Evolutionary conservation across 2,113 vertebrate species (phyloP), one percentile per base, ranked within the genome.

Genomic region (Reinhardtius hippoglossoides): DNA sequence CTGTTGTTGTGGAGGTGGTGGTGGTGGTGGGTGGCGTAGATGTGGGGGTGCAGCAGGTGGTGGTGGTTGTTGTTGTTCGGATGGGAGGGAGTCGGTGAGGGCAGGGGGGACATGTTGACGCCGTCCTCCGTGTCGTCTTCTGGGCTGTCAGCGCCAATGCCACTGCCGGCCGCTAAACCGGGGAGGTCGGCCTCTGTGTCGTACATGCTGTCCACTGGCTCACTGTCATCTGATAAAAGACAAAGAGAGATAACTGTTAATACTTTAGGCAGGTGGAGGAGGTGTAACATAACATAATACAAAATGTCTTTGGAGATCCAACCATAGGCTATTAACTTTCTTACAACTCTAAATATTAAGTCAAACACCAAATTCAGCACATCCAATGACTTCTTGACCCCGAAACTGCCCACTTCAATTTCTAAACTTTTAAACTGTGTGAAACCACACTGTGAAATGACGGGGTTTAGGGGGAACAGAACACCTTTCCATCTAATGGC

Each of bases 91-190:
- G 83, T 92, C 21, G 96, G 94, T 67, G 97, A 95, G 37, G 97
- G 96, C 78, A 98, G 95, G 55, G 97, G 97, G 52, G 97, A 98
- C 97, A 98, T 96, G 89, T 85, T 90, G 68, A 97, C 89, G 87
- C 96, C 95, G 84, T 97, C 98, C 67, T 99, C 98, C 0, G 95
- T 95, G 87, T 98, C 97, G 73, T 99, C 97, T 90, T 98, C 97
- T 42, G 89, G 92, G 87, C 91, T 92, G 85, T 93, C 90, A 0
- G 95, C 94, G 81, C 97, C 97, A 76, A 85, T 84, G 40, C 96
- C 96, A 71, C 87, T 79, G 74, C 97, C 95, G 4, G 84, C 68
- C 2, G 85, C 86, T 76, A 92, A 82, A 76, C 87, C 95, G 64
- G 95, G 93, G 83, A 97, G 96, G 92, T 97, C 96, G 18, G 95